These are phyloP conservation scores for Ophion slaviceki DNA, from an alignment of 2,888 invertebrate genomes.

Conservation along the genomic window DNA sequence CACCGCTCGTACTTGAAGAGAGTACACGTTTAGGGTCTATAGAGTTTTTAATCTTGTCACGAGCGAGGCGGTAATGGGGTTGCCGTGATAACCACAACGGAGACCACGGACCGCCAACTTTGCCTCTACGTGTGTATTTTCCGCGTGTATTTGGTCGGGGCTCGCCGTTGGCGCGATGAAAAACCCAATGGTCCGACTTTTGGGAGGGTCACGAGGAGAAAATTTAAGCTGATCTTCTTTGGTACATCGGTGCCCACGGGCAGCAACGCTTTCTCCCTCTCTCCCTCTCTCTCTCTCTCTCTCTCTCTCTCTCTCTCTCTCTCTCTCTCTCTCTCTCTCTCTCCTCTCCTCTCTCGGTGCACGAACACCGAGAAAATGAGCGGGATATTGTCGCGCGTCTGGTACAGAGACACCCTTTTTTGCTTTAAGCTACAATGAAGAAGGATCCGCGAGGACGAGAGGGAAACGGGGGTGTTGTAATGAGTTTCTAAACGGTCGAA, in stretches of 20 bases:
- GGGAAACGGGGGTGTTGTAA: constrained; percentile 35
- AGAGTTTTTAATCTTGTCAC: constrained; percentile 69
- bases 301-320: too few species aligned
- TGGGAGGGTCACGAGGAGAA: not conserved
- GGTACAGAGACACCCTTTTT: constrained; percentile 7
- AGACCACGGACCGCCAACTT: constrained; percentile 14
- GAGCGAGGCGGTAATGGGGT: constrained; percentile 60
- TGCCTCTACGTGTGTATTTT: not conserved
- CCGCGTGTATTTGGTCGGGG: not conserved
- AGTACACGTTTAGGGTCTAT: constrained; percentile 59
- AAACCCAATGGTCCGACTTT: constrained; percentile 33
- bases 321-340: too few species aligned
- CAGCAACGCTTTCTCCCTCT: not conserved
- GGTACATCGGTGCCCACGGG: constrained; percentile 39
- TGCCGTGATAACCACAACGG: constrained; percentile 60
- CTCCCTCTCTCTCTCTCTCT: too few species aligned
- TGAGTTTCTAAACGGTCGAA: constrained; percentile 59
- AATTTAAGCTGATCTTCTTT: constrained; percentile 62
- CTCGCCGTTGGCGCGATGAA: constrained; percentile 47
- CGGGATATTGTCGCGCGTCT: not conserved
- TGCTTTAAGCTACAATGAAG: constrained; percentile 21
- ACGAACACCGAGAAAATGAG: constrained; percentile 18
- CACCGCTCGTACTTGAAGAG: constrained; percentile 19
- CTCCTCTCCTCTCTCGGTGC: not conserved
- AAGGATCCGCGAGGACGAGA: constrained; percentile 12